These are phyloP conservation scores for Siderastrea radians DNA, from an alignment of 92 coral and sea anemone genomes.

Conservation along the genomic window DNA sequence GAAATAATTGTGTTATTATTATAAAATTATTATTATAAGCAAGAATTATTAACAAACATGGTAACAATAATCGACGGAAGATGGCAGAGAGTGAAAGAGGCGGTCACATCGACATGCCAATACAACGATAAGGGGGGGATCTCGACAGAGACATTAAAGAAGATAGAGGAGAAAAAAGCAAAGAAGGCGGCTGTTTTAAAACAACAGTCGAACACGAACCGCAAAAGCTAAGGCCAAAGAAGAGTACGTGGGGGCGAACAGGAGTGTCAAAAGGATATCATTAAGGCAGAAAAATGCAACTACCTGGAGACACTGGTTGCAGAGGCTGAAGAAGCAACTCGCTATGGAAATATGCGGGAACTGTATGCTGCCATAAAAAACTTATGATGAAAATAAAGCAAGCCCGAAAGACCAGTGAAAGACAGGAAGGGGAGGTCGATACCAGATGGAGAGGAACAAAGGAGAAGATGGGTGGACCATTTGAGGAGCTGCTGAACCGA, in stretches of 20 bases:
- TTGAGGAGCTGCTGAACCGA: too few relatives aligned
- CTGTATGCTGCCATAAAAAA: slow-evolving; percentile 14
- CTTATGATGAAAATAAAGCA: slow-evolving; percentile 4
- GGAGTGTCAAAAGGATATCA: slow-evolving; percentile 1
- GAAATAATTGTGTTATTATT: too few relatives aligned
- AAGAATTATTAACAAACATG: too few relatives aligned
- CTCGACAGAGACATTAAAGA: slow-evolving; percentile 7
- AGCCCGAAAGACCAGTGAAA: slow-evolving; percentile 23
- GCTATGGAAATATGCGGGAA: slow-evolving; percentile 8
- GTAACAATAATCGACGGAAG: too few relatives aligned
- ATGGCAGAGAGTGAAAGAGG: background rate
- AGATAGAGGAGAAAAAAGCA: background rate
- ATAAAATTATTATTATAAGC: too few relatives aligned
- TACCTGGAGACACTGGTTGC: too few relatives aligned
- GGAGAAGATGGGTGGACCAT: slow-evolving; percentile 8
- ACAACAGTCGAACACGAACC: slow-evolving; percentile 16
- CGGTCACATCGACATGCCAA: background rate
- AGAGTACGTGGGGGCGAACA: background rate
- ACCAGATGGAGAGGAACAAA: slow-evolving; percentile 11
- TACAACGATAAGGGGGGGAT: background rate
- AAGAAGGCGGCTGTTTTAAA: slow-evolving; percentile 29
- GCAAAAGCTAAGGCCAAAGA: slow-evolving; percentile 7
- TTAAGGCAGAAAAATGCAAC: too few relatives aligned
- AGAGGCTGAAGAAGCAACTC: slow-evolving; percentile 8
- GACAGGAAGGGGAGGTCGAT: slow-evolving; percentile 8